Conservation (phyloP, 2,113 vertebrate species). For the Rhinichthys klamathensis region DNA sequence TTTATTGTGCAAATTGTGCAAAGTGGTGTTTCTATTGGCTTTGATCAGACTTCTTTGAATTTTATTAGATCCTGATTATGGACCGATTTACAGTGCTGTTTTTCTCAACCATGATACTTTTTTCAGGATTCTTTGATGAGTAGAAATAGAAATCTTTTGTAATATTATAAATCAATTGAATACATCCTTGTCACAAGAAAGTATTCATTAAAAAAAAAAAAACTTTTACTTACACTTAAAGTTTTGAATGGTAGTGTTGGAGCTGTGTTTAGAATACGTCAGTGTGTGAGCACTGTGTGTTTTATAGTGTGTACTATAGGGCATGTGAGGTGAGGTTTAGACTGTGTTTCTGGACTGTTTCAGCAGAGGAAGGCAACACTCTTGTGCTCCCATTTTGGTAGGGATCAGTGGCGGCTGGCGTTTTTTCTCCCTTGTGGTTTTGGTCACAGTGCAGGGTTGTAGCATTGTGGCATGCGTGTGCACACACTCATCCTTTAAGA, state of each 20-base stretch:
- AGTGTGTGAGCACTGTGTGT: neutral
- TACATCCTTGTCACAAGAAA: neutral
- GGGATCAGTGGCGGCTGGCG: slow-evolving; percentile 36
- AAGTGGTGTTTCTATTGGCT: neutral
- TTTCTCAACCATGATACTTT: neutral
- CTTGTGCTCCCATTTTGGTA: slow-evolving; percentile 43
- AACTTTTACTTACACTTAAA: neutral
- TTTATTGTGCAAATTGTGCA: neutral
- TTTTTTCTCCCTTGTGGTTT: slow-evolving; percentile 54
- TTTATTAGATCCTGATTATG: neutral
- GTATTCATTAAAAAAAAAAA: neutral
- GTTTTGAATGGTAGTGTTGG: neutral
- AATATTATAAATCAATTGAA: neutral
- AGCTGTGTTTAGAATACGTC: neutral
- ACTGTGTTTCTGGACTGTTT: slow-evolving; percentile 25
- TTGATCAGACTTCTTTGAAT: neutral
- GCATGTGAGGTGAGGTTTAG: slow-evolving; percentile 31
- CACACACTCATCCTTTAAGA: neutral
- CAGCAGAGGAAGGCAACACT: slow-evolving; percentile 29
- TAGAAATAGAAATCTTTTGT: neutral
- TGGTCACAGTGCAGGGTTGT: slow-evolving; percentile 49
- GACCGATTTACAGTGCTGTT: neutral
- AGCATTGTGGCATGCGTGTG: neutral
- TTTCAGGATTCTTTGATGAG: too few relatives aligned
- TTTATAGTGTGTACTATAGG: slow-evolving; percentile 24